Percentiles rank a stretch among this genome's conserved stretches.
These are phyloP conservation scores for Cephalopachus bancanus DNA, from an alignment of 2,797 vertebrate genomes.

Conservation along the genomic window DNA sequence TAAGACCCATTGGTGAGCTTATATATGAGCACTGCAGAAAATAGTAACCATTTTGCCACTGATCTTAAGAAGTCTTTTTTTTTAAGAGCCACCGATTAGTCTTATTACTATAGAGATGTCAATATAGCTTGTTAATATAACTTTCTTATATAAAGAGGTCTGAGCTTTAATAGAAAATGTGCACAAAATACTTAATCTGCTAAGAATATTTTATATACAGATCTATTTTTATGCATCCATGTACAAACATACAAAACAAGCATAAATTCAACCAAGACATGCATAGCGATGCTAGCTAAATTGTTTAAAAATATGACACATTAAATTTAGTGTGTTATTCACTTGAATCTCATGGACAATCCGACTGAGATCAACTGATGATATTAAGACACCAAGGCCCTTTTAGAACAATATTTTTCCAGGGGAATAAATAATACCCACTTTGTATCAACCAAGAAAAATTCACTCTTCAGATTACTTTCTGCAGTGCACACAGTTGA, in stretches of 20 bases:
- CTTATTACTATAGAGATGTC: conserved; percentile 26
- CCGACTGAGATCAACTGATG: not conserved
- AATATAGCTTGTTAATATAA: not conserved
- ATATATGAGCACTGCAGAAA: conserved; percentile 50
- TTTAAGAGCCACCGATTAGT: not conserved
- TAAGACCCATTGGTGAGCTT: conserved; percentile 51
- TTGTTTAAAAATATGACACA: not conserved
- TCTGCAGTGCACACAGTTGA: too few relatives aligned
- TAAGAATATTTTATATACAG: not conserved
- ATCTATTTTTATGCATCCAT: not conserved
- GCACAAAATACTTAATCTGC: not conserved
- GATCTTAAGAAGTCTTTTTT: conserved; percentile 52
- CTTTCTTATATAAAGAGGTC: conserved; percentile 5
- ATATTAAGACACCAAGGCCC: not conserved
- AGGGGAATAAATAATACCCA: not conserved
- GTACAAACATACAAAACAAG: not conserved
- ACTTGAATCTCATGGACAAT: conserved; percentile 21
- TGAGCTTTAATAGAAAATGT: conserved; percentile 51
- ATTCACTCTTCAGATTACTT: not conserved
- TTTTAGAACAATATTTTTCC: not conserved
- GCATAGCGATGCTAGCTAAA: conserved; percentile 1
- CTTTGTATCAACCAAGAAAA: not conserved
- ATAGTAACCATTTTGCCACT: not conserved
- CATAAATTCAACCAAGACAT: conserved; percentile 29
- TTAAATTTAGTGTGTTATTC: not conserved